Evolutionary conservation across 2,888 invertebrate genomes (phyloP), one percentile per base, ranked within the genome.

Genomic region (Acanthococcus lagerstroemiae): DNA sequence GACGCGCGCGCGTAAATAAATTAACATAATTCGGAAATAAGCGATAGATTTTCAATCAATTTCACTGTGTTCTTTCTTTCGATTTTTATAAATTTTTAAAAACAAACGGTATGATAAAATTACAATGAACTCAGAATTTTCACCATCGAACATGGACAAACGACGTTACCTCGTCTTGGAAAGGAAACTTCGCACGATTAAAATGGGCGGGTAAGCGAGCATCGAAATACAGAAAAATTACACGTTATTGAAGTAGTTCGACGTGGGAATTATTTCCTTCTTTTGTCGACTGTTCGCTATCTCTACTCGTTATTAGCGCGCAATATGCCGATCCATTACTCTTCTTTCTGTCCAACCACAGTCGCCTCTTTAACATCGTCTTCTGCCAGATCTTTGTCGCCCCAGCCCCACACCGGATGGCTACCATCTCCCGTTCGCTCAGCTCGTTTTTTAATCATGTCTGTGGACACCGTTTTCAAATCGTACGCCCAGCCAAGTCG

Each of bases 401-500:
- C 87, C 87, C 87, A 87, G 1, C 90, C 90, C 90, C 90, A 90
- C 4, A 87, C 80, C 80, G 76, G 0, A 58, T 69, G 69, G 44
- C 55, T 69, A n/a, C 88, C 88, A 71, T 90, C 88, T 0, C 90
- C 90, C 0, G 89, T 88, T 71, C 89, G 81, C 25, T 78, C 74
- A 0, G 84, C 83, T 56, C 92, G 80, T 73, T 83, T 85, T 68
- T 80, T 78, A 3, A 91, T 81, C 81, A 88, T 83, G 15, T 60
- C 67, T 25, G 56, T 55, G 15, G 68, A 70, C 1, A 90, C 90
- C 1, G 85, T 88, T 77, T 90, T 92, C 72, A 90, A 76, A 74
- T 93, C 90, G 74, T 90, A 91, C 0, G 90, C 92, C 80, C 84
- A 83, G 50, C 93, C 93, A 76, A 83, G 77, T 74, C 78, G 80